Evolutionary conservation across 2,797 vertebrate genomes (phyloP), one percentile per base, ranked within the genome.

Genomic region (Hydrolagus colliei): DNA sequence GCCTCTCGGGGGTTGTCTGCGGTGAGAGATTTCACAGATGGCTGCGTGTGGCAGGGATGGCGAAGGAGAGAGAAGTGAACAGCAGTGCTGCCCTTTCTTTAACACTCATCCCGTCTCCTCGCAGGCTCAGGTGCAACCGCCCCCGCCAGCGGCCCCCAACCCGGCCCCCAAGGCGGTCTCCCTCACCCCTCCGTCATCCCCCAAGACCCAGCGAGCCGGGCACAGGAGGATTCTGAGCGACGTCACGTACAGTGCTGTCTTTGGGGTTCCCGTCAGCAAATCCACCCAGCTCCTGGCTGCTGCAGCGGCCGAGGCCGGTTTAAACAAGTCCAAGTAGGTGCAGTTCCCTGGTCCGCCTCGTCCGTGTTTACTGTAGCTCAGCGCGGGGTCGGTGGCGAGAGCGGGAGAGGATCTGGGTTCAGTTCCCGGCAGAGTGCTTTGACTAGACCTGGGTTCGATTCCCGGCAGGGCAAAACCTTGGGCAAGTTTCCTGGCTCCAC

Each of bases 281-380:
- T 99, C 98, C 73, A 99, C 98, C 13, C 97, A 97, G 92, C 95
- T 99, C 77, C 94, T 99, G 75, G 97, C 98, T 88, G 96, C 98
- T 0, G 98, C 98, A 0, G 98, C 98, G 20, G 97, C 98, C 0
- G 97, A 99, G 90, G 98, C 98, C 89, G 93, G 97, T 88, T 97
- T 99, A 92, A 99, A 98, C 94, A 99, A 99, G 87, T 98, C 97
- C 90, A 99, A 99, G 98, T 99, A 92, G 92, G 93, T 65, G 63
- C 14, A 41, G 4, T 63, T 63, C 41, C 2, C 41, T 52, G 3
- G 3, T 52, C 0, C 6, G 41, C 6, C 41, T 52, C 41, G 1
- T 52, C 27, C 27, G 27, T 87, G 18, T 91, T 85, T 87, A 20
- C 13, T 75, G 41, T 73, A 2, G 27, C 27, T 27, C 27, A 27